Evolutionary conservation across 2,797 vertebrate genomes (phyloP).

Genomic region (Cephalopachus bancanus): DNA sequence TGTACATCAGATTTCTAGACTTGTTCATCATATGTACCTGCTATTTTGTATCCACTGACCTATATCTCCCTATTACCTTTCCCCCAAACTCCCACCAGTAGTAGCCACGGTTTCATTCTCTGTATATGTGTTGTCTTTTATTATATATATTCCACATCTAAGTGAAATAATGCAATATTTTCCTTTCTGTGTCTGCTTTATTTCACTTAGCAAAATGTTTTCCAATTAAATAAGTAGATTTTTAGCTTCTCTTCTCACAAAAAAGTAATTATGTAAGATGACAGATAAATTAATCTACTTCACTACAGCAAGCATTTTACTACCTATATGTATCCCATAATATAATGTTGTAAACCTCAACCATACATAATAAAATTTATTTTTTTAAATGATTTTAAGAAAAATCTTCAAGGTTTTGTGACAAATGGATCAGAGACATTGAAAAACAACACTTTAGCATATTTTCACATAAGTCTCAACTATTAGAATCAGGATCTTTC

Average conservation of each 20-base stretch:
- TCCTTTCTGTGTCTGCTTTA: neutral
- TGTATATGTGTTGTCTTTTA: neutral
- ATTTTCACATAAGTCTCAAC: conserved; percentile 20
- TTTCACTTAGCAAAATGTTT: neutral
- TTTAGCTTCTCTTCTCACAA: neutral
- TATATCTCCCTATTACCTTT: neutral
- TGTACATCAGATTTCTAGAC: neutral
- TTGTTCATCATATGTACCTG: neutral
- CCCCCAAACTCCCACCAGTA: neutral
- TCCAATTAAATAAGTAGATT: neutral
- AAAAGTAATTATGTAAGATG: neutral
- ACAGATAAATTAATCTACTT: neutral
- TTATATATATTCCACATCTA: neutral
- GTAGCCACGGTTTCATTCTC: neutral
- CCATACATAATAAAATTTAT: neutral
- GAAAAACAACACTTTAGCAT: neutral
- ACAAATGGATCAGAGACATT: neutral
- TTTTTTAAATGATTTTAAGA: neutral
- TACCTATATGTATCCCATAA: neutral
- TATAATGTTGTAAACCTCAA: neutral
- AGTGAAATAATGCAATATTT: neutral
- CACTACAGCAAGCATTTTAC: neutral
- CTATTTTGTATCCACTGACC: neutral
- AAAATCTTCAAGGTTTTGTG: neutral
- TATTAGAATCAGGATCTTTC: neutral